phyloP scores from a whole-genome alignment of 2,113 vertebrate species.

The Xenopus tropicalis region DNA sequence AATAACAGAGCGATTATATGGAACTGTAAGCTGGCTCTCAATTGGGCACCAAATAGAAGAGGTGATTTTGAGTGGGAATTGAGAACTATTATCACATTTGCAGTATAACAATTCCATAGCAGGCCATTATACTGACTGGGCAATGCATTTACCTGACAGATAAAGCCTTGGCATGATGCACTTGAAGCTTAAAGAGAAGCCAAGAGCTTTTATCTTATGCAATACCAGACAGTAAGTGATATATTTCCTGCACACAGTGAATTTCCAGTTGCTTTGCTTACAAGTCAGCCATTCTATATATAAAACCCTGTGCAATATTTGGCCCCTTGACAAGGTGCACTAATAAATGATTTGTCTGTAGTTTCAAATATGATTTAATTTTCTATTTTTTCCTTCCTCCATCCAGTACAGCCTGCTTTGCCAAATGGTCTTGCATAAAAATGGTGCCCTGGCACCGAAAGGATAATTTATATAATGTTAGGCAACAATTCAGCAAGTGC shows the following conservation, averaged over 20 bases:
- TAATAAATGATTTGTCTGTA: constrained; percentile 19
- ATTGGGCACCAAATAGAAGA: constrained; percentile 39
- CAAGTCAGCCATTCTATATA: constrained; percentile 1
- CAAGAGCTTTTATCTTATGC: constrained; percentile 42
- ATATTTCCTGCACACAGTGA: constrained; percentile 11
- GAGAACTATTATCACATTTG: constrained; percentile 42
- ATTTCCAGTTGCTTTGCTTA: constrained; percentile 16
- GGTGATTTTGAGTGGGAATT: constrained; percentile 37
- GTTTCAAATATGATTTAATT: constrained; percentile 25
- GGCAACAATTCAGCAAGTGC: constrained; percentile 26
- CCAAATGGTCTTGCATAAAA: constrained; percentile 18
- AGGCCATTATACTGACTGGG: constrained; percentile 37
- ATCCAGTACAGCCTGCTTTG: constrained; percentile 2
- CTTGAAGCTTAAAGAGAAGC: constrained; percentile 40
- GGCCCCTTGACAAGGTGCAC: constrained; percentile 2
- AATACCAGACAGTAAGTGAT: constrained; percentile 34
- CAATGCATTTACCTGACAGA: constrained; percentile 43
- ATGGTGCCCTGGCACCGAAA: constrained; percentile 3
- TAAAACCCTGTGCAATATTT: too few relatives aligned
- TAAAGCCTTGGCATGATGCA: constrained; percentile 36
- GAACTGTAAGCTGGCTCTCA: constrained; percentile 36
- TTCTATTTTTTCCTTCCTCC: constrained; percentile 9
- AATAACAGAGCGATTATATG: constrained; percentile 30
- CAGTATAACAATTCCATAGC: constrained; percentile 40
- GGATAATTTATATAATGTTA: constrained; percentile 28